phyloP scores from a whole-genome alignment of 2,797 vertebrate species.

The Oreochromis mossambicus region DNA sequence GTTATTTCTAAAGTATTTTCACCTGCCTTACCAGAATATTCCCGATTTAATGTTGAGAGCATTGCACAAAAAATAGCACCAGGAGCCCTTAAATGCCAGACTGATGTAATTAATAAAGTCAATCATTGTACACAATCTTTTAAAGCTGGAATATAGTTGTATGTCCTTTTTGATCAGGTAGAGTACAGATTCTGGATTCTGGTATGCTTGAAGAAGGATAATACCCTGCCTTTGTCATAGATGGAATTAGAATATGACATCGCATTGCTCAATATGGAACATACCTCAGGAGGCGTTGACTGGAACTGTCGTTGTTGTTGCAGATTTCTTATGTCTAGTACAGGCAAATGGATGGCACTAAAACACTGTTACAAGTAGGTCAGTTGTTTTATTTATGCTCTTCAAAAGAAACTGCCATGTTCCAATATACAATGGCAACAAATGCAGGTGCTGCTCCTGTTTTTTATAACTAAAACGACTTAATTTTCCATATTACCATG shows the following conservation, averaged over 20 bases:
- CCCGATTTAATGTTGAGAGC: not conserved
- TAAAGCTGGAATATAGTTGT: not conserved
- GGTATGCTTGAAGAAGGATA: not conserved
- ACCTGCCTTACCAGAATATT: not conserved
- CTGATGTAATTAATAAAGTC: not conserved
- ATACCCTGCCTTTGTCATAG: not conserved
- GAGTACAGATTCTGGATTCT: not conserved
- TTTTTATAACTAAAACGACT: not conserved
- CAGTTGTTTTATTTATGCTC: slow-evolving; percentile 21
- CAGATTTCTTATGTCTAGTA: not conserved
- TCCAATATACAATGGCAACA: not conserved
- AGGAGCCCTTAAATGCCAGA: not conserved
- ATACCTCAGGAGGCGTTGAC: slow-evolving; percentile 7
- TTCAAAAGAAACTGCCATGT: not conserved
- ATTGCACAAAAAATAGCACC: not conserved
- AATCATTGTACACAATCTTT: not conserved
- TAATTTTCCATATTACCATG: slow-evolving; percentile 1
- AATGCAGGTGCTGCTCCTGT: not conserved
- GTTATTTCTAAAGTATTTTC: not conserved
- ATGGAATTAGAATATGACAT: slow-evolving; percentile 29
- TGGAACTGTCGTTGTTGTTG: not conserved
- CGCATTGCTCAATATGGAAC: slow-evolving; percentile 13
- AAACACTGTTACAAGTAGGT: slow-evolving; percentile 21
- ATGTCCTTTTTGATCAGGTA: not conserved
- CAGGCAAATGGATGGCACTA: not conserved